Evolutionary conservation across 2,113 vertebrate genomes (phyloP).

Genomic region (Echinops telfairi): DNA sequence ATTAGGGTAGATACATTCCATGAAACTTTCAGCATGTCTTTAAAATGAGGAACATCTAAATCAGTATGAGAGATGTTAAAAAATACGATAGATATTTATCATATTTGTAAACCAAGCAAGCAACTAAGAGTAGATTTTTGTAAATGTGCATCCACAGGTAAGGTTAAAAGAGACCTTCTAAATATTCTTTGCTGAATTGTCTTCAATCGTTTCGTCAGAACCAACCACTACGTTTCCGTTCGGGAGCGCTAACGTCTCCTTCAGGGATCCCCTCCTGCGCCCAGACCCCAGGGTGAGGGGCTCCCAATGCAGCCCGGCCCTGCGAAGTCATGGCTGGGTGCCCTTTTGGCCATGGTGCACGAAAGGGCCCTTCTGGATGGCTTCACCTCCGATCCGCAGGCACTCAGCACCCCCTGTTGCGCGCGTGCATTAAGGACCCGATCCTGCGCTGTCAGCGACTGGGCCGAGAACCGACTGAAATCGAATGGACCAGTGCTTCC

Average conservation of each 20-base stretch:
- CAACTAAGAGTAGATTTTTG: conserved; percentile 46
- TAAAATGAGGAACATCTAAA: conserved; percentile 29
- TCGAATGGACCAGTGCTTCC: neutral
- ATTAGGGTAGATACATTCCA: conserved; percentile 27
- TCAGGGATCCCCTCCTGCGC: neutral
- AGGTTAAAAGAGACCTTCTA: neutral
- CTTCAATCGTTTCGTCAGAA: conserved; percentile 49
- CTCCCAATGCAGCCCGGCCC: neutral
- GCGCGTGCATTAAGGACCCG: neutral
- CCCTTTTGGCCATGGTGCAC: neutral
- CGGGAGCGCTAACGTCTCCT: neutral
- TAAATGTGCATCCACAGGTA: conserved; percentile 27
- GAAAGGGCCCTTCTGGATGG: neutral
- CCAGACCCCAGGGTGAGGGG: neutral
- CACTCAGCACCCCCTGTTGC: neutral
- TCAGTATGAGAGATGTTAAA: neutral
- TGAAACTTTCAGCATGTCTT: neutral
- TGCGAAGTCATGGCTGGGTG: neutral
- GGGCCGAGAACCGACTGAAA: neutral
- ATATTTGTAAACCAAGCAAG: conserved; percentile 35
- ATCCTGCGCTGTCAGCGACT: neutral
- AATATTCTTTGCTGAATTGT: conserved; percentile 43
- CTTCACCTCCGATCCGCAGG: neutral
- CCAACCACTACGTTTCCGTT: neutral
- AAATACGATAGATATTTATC: neutral